phyloP scores from a whole-genome alignment of 2,888 invertebrate species.

The Hyposoter didymator region DNA sequence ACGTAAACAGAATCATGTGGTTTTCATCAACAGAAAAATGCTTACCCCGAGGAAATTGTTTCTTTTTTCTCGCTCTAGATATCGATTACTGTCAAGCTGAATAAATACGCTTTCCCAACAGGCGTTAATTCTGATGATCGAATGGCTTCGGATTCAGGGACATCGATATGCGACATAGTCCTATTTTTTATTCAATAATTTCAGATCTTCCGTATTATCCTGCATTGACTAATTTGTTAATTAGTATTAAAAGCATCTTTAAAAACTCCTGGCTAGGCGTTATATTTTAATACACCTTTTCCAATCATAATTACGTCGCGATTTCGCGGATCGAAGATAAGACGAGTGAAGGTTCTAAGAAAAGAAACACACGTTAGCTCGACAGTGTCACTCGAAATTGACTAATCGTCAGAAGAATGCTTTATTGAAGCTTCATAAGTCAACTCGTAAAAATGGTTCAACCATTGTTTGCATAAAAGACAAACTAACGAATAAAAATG shows the following conservation, averaged over 20 bases:
- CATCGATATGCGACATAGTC: not conserved
- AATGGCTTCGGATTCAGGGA: not conserved
- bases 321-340: not conserved
- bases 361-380: not conserved
- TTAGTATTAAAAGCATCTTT: not conserved
- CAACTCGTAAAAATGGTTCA: not conserved
- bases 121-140: not conserved
- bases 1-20: not conserved
- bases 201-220: too few species aligned
- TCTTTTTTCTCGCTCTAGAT: not conserved
- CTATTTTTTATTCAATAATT: too few species aligned
- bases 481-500: not conserved
- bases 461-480: not conserved
- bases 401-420: not conserved
- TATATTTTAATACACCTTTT: not conserved
- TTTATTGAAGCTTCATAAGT: not conserved
- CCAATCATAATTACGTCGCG: not conserved
- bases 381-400: not conserved
- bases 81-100: not conserved
- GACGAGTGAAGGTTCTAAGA: not conserved
- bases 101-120: not conserved
- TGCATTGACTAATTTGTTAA: not conserved
- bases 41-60: not conserved
- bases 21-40: not conserved
- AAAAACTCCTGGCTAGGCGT: not conserved